These are phyloP conservation scores for Peromyscus attwateri DNA, from an alignment of 2,797 vertebrate genomes.

Conservation along the genomic window DNA sequence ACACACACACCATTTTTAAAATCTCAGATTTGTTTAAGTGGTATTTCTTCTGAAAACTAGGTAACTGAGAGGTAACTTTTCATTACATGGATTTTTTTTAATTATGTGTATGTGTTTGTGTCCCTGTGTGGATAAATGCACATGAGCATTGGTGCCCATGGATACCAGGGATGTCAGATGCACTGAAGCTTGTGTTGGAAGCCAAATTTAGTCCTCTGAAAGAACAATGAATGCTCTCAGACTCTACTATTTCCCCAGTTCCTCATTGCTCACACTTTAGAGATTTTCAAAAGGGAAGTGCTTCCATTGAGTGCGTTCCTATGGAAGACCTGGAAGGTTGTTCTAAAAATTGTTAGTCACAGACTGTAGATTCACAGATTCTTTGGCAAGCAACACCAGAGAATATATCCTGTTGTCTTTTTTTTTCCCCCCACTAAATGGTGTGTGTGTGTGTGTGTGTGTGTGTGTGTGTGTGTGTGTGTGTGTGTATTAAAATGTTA, in stretches of 20 bases:
- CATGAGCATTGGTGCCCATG: no score
- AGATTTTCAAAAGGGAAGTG: conserved; percentile 20
- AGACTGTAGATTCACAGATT: background rate
- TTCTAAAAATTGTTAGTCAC: background rate
- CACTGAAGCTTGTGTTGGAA: background rate
- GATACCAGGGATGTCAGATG: background rate
- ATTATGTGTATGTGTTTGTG: background rate
- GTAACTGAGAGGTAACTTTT: background rate
- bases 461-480: background rate
- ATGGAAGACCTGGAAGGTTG: background rate
- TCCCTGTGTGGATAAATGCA: background rate
- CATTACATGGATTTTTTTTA: background rate
- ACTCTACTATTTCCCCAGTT: background rate
- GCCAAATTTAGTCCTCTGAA: background rate
- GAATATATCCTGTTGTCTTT: background rate
- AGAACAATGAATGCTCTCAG: background rate
- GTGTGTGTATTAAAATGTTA: background rate
- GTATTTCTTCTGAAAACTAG: background rate
- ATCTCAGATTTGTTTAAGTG: background rate
- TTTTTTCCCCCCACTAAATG: background rate
- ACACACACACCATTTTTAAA: background rate
- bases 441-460: background rate
- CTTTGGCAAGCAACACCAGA: background rate
- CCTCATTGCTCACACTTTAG: background rate
- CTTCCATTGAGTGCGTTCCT: background rate